Conservation (phyloP, 2,888 invertebrate genomes). For the Noctua comes region DNA sequence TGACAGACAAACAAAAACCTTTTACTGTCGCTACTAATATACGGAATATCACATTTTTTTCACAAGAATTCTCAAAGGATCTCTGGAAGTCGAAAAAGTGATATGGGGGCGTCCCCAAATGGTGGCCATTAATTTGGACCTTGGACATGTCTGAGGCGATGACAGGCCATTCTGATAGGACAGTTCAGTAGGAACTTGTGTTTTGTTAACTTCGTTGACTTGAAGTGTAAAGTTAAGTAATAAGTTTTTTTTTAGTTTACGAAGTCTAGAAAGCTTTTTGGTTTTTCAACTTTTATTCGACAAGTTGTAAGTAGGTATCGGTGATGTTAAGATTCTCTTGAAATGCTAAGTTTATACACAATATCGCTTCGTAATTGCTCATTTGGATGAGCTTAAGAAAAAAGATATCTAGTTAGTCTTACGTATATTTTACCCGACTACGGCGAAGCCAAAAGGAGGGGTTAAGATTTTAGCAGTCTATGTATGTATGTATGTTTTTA, state of each 20-base stretch:
- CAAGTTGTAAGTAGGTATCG: not conserved
- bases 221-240: too few relatives aligned
- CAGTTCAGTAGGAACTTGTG: not conserved
- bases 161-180: constrained; percentile 67
- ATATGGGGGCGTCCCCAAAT: constrained; percentile 57
- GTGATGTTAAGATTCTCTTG: not conserved
- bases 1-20: constrained; percentile 66
- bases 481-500: too few relatives aligned
- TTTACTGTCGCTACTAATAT: constrained; percentile 65
- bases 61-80: constrained; percentile 63
- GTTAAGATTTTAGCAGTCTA: too few relatives aligned
- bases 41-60: constrained; percentile 51
- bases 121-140: constrained; percentile 68
- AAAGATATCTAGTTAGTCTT: too few relatives aligned
- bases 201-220: not conserved
- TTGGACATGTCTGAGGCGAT: constrained; percentile 64
- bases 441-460: too few relatives aligned
- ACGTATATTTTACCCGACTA: too few relatives aligned
- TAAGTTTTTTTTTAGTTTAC: too few relatives aligned
- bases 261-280: too few relatives aligned
- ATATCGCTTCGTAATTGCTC: too few relatives aligned
- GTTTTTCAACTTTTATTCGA: not conserved
- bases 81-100: constrained; percentile 63
- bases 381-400: too few relatives aligned
- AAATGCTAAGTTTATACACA: too few relatives aligned